phyloP scores from a whole-genome alignment of 2,888 invertebrate genomes.

The Metacarcinus magister region DNA sequence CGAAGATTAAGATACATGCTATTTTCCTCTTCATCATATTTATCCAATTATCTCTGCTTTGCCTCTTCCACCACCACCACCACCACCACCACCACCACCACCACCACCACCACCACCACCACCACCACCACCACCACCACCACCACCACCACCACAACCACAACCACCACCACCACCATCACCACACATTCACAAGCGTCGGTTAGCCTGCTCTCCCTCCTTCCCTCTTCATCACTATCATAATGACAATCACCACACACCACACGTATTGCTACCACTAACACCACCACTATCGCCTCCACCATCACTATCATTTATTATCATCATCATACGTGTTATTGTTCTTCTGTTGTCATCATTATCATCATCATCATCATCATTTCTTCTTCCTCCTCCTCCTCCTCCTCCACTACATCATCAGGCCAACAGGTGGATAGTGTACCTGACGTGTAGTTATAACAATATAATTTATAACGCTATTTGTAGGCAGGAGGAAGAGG shows the following conservation, averaged over 20 bases:
- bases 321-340: not conserved
- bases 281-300: not conserved
- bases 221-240: not conserved
- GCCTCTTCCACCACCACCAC: not conserved
- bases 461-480: too few relatives aligned
- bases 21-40: not conserved
- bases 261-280: not conserved
- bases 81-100: not conserved
- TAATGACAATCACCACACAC: not conserved
- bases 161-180: constrained; percentile 10
- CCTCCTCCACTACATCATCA: not conserved
- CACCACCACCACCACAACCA: too few relatives aligned
- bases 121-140: not conserved
- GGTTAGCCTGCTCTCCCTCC: too few relatives aligned
- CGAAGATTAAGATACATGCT: not conserved
- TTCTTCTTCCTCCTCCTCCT: not conserved
- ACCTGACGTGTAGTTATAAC: too few relatives aligned
- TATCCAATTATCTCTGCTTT: not conserved
- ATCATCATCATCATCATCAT: not conserved
- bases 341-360: not conserved
- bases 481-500: not conserved
- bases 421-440: not conserved
- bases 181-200: not conserved
- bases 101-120: constrained; percentile 37
- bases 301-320: not conserved